Evolutionary conservation across 2,888 invertebrate genomes (phyloP), one percentile per base, ranked within the genome.

Genomic region (Agrypnus murinus): DNA sequence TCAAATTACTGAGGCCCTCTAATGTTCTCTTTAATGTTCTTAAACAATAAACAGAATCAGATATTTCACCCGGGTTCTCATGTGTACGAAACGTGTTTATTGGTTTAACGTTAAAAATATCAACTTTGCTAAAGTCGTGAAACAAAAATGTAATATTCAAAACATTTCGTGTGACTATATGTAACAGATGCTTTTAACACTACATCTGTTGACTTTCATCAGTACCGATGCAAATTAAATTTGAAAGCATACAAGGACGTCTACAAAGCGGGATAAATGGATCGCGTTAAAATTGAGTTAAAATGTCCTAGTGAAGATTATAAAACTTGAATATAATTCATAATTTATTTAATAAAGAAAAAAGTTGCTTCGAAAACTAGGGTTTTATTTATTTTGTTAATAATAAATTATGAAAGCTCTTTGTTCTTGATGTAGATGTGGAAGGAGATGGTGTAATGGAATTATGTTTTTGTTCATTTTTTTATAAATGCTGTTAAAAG

Each of bases 241-340:
- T 58, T 40, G 58, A 58, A 43, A 31, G 58, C 58, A 58, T 43
- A 43, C 58, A 58, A 55, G 55, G 34, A 36, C 36, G 55, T 32
- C 9, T 9, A 10, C 36, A 38, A 43, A 38, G 58, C 58, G 40
- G 40, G 58, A 58, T 58, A 58, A 58, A 58, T 58, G 58, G 58
- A 58, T 58, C 40, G 19, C 58, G 25, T n/a, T 58, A 43, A 43
- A 58, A 58, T 58, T 58, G 31, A 58, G 31, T 58, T 58, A 58
- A 43, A 12, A n/a, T 31, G 40, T 25, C 25, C 43, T 58, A 19
- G 25, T 9, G 58, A 58, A 58, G 58, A 58, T 58, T 58, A 58
- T 19, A 43, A 58, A 58, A 58, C 40, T 58, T 58, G 15, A 58
- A 10, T 25, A 25, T 40, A 12, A 43, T 38, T 14, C 58, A 38